These are phyloP conservation scores for Caerostris extrusa DNA, from an alignment of 1,140 invertebrate genomes.

Conservation along the genomic window DNA sequence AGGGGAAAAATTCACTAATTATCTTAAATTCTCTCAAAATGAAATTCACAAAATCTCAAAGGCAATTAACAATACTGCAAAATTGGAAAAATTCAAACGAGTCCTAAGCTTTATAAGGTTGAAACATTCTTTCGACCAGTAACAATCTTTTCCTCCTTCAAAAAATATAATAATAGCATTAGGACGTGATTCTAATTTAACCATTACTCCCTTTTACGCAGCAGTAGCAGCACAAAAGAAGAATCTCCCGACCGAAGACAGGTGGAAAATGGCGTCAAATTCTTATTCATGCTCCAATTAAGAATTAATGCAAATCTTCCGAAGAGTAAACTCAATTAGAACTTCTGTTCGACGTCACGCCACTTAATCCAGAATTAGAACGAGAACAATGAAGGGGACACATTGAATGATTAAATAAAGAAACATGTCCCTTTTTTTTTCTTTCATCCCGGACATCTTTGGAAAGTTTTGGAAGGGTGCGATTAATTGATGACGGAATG, in stretches of 20 bases:
- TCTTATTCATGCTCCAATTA: constrained; percentile 38
- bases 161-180: not conserved
- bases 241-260: not conserved
- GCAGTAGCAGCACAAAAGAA: not conserved
- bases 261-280: not conserved
- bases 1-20: not conserved
- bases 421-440: not conserved
- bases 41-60: not conserved
- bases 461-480: not conserved
- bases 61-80: not conserved
- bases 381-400: not conserved
- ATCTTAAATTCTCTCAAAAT: not conserved
- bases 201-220: not conserved
- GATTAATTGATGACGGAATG: not conserved
- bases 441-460: not conserved
- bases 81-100: not conserved
- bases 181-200: constrained; percentile 5
- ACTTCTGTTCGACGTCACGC: not conserved
- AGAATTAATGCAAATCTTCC: constrained; percentile 42
- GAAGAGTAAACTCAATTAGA: constrained; percentile 33
- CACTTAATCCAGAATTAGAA: not conserved
- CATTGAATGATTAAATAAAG: not conserved
- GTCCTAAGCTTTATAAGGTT: no score
- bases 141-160: not conserved
- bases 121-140: not conserved